Percentiles rank a stretch among this genome's conserved stretches.
Conservation (phyloP, 2,113 vertebrate species). For the Hippopotamus amphibius region DNA sequence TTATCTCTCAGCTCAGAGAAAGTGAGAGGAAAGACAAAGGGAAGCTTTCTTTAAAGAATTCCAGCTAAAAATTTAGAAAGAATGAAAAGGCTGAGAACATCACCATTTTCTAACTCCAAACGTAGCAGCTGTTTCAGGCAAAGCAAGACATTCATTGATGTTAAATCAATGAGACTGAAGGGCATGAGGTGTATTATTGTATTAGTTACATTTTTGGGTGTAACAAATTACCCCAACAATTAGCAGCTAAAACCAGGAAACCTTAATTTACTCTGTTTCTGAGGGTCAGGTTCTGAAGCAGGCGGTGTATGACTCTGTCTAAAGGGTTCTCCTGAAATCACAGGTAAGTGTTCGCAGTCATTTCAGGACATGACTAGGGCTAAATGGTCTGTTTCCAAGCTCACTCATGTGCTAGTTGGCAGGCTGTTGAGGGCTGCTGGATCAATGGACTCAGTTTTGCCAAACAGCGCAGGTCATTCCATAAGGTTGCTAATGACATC, state of each 20-base stretch:
- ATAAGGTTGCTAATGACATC: not conserved
- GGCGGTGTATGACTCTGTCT: not conserved
- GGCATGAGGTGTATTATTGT: not conserved
- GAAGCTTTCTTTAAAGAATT: not conserved
- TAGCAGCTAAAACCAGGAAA: not conserved
- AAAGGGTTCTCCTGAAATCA: not conserved
- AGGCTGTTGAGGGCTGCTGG: not conserved
- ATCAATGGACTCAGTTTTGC: not conserved
- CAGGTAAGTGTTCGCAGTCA: not conserved
- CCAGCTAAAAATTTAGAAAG: not conserved
- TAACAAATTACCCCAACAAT: not conserved
- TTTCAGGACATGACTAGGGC: not conserved
- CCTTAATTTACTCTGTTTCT: not conserved
- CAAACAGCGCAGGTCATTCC: not conserved
- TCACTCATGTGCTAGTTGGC: not conserved
- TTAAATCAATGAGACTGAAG: conserved; percentile 30
- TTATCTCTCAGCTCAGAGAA: not conserved
- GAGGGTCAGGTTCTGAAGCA: not conserved
- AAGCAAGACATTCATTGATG: conserved; percentile 3
- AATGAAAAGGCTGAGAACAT: not conserved
- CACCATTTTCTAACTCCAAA: not conserved
- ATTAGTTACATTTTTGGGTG: not conserved
- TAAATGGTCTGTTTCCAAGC: not conserved
- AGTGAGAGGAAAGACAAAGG: not conserved
- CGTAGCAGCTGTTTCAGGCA: not conserved